These are phyloP conservation scores for Mastacembelus armatus DNA, from an alignment of 2,797 vertebrate genomes.

Conservation along the genomic window DNA sequence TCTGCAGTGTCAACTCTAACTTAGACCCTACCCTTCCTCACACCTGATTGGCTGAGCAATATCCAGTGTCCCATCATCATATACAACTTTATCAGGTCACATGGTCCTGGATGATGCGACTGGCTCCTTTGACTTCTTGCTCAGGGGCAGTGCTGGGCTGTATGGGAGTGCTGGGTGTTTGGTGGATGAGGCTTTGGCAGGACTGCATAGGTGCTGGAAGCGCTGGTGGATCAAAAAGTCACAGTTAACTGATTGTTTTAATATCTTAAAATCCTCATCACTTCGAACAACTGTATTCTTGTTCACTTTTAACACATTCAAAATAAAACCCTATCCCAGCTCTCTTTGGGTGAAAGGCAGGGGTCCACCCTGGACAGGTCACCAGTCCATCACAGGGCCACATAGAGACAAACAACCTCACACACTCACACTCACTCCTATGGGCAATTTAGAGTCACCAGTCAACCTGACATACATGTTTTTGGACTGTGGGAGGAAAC, in stretches of 20 bases:
- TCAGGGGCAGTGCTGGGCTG: conserved; percentile 40
- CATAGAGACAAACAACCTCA: too few relatives aligned
- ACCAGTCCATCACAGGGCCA: too few relatives aligned
- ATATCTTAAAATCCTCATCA: background rate
- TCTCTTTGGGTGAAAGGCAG: too few relatives aligned
- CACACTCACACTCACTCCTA: too few relatives aligned
- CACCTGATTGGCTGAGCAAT: conserved; percentile 38
- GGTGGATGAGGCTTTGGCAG: too few relatives aligned
- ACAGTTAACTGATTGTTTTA: conserved; percentile 1
- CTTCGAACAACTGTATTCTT: too few relatives aligned
- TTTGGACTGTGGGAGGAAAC: too few relatives aligned
- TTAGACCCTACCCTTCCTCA: background rate
- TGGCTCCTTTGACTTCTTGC: conserved; percentile 47
- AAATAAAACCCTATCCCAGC: too few relatives aligned
- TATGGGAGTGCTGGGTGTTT: conserved; percentile 15
- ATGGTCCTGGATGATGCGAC: conserved; percentile 18
- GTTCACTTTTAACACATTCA: too few relatives aligned
- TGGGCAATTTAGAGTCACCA: too few relatives aligned
- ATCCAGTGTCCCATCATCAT: background rate
- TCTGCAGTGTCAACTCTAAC: background rate
- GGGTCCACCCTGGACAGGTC: too few relatives aligned
- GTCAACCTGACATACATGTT: too few relatives aligned
- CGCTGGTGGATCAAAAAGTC: conserved; percentile 61
- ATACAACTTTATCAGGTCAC: background rate
- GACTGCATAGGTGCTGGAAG: conserved; percentile 51